Evolutionary conservation across 2,888 invertebrate species (phyloP), one percentile per base, ranked within the genome.

Genomic region (Lamproptera curius): DNA sequence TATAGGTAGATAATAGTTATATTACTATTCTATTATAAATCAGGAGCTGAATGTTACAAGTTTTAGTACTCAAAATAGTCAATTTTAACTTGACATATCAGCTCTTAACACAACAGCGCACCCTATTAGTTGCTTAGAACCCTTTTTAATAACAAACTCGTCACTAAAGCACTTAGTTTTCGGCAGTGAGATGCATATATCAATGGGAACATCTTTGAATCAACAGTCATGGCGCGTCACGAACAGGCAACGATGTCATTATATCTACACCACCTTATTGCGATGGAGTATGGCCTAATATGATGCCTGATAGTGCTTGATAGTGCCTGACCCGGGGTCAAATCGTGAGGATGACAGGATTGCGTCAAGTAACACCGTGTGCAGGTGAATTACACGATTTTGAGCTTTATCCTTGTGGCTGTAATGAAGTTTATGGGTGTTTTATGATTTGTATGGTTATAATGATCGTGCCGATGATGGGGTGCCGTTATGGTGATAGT

Each of bases 291-390:
- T 10, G 44, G 34, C 17, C 41, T 42, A 46, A 41, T 42, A 50
- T 20, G n/a, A n/a, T n/a, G n/a, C n/a, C n/a, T n/a, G n/a, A n/a
- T n/a, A n/a, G n/a, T n/a, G n/a, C n/a, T 33, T 4, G 34, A 43
- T 50, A 41, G 43, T n/a, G 13, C 4, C n/a, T 28, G 51, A 64
- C 64, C 70, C 53, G 10, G 38, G 61, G 72, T 70, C 61, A 62
- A 70, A 60, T 75, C 75, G 75, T 76, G 75, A 71, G 58, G 62
- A 65, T 68, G 71, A 69, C 61, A 62, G 57, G 52, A 51, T 51
- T 56, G 56, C 55, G 57, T 60, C 56, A 52, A 42, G 50, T 51
- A 15, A 16, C 41, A 28, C 16, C 6, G 8, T n/a, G 26, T 37
- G 8, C 3, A 14, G 16, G 10, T 20, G 10, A 31, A n/a, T 23